Evolutionary conservation across 1,140 invertebrate genomes (phyloP), one percentile per base, ranked within the genome.

Genomic region (Lordiphosa collinella): DNA sequence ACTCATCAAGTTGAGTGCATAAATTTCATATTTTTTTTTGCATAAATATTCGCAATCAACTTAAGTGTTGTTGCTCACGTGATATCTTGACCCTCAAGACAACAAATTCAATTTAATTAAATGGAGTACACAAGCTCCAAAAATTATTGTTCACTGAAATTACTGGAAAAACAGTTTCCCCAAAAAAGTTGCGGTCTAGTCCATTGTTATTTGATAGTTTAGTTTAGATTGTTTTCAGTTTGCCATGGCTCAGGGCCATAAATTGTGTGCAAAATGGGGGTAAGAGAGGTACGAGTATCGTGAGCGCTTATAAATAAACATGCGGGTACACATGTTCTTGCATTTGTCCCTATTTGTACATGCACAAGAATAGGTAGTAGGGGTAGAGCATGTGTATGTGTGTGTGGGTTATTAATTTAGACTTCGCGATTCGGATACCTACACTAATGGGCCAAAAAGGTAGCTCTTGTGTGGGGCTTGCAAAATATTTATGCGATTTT

Each of bases 1-100:
- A 80, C 74, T 74, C 74, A 79, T 79, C 74, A 80, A 80, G 75
- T 60, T 74, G 52, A 80, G 75, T 80, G 69, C 74, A 74, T 69
- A 79, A 78, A 64, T 79, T 78, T 64, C 51, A 69, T 69, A 80
- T 73, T 52, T 34, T 34, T 46, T 56, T 65, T 66, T 56, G 44
- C 51, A 66, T 65, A 66, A 57, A 57, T 65, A 18, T 50, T 32
- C 32, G 10, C 32, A 22, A 18, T 47, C 40, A 29, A 11, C 34
- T 18, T 47, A 5, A 46, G 44, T 49, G 35, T 18, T 32, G 49
- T 58, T 48, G 7, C 25, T 29, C 25, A 29, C 25, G 25, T 29
- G 25, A 29, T 29, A 29, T 8, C 25, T 29, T 29, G 25, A 50
- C 35, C 47, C 57, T 8, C 25, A 29, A 29, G 56, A 67, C 51